These are phyloP conservation scores for Crenichthys baileyi DNA, from an alignment of 2,797 vertebrate species.

Conservation along the genomic window DNA sequence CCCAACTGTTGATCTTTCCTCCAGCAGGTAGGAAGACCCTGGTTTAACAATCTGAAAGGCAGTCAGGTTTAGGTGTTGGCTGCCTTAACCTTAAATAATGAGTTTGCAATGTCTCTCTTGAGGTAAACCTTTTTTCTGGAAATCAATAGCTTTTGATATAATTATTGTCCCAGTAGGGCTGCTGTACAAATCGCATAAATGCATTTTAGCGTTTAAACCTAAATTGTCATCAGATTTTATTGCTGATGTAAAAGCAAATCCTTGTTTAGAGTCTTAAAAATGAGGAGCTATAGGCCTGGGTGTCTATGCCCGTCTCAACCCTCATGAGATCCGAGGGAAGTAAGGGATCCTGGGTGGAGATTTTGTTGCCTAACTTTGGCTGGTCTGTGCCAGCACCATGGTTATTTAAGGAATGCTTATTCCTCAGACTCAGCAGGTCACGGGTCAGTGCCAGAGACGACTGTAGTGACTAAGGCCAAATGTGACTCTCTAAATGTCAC, in stretches of 20 bases:
- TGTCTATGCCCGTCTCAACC: conserved; percentile 18
- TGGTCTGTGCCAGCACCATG: conserved; percentile 54
- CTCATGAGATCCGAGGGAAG: conserved; percentile 52
- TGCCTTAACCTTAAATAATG: no score
- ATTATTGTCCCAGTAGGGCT: no score
- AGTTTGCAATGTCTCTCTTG: no score
- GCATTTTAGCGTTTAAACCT: background rate
- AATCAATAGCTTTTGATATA: no score
- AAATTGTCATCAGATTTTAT: background rate
- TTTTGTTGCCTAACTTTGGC: conserved; percentile 59
- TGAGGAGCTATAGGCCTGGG: conserved; percentile 16
- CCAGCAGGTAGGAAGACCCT: no score
- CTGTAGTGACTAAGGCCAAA: conserved; percentile 70
- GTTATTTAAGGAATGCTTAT: conserved; percentile 83
- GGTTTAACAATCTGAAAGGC: no score
- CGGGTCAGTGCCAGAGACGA: conserved; percentile 58
- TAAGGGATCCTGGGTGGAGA: conserved; percentile 56
- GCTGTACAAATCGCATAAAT: no score
- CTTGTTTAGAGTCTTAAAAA: conserved; percentile 10
- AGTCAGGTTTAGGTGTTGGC: no score
- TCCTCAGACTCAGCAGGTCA: conserved; percentile 68
- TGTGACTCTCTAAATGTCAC: conserved; percentile 76
- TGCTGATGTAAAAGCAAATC: conserved; percentile 1
- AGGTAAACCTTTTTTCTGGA: no score
- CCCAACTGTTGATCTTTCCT: no score